Evolutionary conservation across 2,797 vertebrate genomes (phyloP), one percentile per base, ranked within the genome.

Genomic region (Coranthus polyacanthus): DNA sequence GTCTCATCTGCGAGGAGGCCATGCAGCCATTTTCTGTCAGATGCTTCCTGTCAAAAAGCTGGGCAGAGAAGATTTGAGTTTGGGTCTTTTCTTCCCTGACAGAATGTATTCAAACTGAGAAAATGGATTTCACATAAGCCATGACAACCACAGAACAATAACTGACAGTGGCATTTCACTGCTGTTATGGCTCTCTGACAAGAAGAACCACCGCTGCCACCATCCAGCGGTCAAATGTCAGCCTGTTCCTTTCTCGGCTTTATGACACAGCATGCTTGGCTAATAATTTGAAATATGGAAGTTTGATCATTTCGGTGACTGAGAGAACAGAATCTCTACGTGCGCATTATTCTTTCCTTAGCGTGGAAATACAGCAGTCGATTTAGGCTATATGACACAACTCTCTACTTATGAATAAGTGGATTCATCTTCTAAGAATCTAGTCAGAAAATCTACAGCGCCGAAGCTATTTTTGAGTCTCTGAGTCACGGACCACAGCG

Each of bases 41-140:
- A 81, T 79, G 78, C 66, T 86, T 68, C 54, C 81, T 72, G 80
- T 89, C 89, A 89, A 64, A n/a, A 85, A 79, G 82, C 47, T 56
- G 72, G 75, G 68, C 75, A 73, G 62, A 70, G 26, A 69, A 65
- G 68, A 81, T 76, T 82, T 45, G 46, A 79, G 74, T 80, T 80
- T 44, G 62, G 68, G 49, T 59, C 77, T 78, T 86, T 85, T 83
- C 65, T 70, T 79, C 52, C 55, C 68, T 78, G 83, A 83, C 87
- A 86, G 83, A 87, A 75, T 54, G 72, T 79, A 84, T 90, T 91
- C 83, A 89, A 84, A 91, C 63, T 60, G 79, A 81, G 75, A 84
- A 90, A 88, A 91, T 83, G 79, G 82, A 89, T 89, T 91, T 89
- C 80, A 82, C 68, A 88, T 79, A 79, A 83, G 75, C 82, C 54